These are phyloP conservation scores for Caradrina kadenii DNA, from an alignment of 2,888 invertebrate genomes.

Conservation along the genomic window DNA sequence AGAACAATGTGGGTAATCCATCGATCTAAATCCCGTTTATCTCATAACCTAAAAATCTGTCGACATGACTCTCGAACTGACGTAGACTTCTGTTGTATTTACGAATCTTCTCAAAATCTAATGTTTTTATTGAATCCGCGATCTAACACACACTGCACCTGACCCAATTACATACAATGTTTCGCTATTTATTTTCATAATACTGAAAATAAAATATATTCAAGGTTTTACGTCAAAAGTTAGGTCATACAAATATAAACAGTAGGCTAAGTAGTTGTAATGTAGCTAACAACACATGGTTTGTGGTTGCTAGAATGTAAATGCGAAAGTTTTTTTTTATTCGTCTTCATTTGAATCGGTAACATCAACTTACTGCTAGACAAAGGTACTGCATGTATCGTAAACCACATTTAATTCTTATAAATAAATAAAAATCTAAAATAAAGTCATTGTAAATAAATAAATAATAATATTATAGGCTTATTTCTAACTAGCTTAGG, in stretches of 20 bases:
- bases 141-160: constrained; percentile 41
- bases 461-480: too few species aligned
- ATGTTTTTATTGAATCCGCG: constrained; percentile 20
- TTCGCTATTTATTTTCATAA: constrained; percentile 54
- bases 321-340: constrained; percentile 6
- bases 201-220: constrained; percentile 47
- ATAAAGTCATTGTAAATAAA: too few species aligned
- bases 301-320: constrained; percentile 5
- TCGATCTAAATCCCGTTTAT: constrained; percentile 6
- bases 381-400: too few species aligned
- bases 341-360: too few species aligned
- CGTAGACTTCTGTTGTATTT: constrained; percentile 2
- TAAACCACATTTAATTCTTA: too few species aligned
- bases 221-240: constrained; percentile 62
- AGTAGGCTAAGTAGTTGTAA: constrained; percentile 46
- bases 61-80: constrained; percentile 1
- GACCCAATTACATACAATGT: constrained; percentile 60
- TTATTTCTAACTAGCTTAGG: too few species aligned
- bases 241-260: constrained; percentile 54
- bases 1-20: neutral
- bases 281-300: constrained; percentile 46
- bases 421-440: too few species aligned
- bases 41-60: constrained; percentile 5
- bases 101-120: constrained; percentile 22
- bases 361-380: too few species aligned